Base-by-base conservation (phyloP, 2,797 vertebrate genomes). In the Coreius guichenoti region DNA sequence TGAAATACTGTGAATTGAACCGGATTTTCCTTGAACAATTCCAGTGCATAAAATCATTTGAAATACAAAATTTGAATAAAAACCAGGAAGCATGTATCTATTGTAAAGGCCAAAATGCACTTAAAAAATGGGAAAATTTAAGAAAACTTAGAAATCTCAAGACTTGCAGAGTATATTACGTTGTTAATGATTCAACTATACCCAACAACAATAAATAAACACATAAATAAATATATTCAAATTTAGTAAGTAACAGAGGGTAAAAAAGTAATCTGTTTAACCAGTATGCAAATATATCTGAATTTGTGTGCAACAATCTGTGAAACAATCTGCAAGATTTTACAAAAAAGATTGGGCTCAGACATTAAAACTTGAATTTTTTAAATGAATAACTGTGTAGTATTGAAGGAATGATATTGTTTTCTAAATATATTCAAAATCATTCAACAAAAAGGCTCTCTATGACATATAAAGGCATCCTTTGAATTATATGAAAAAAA, bases 141-240 rank as follows among this genome's bases (percentile, higher is more conserved):
- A 29, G 63, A n/a, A 76, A 67, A 14, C 11, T 26, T n/a, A 0
- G 8, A 49, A 63, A 74, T 75, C 29, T 29, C 61, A 16, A 3
- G 9, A 31, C 75, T 36, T 65, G 11, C 45, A 49, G 74, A 77
- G 33, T 31, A n/a, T n/a, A 51, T 77, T 26, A 17, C 2, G 23
- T 51, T 49, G n/a, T 54, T 49, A 47, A 8, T 69, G 11, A 56
- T 31, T 72, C 8, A 83, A 68, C 47, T 79, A 17, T 47, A 79
- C 68, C 26, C 14, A 21, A 26, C 51, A 72, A 33, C 39, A 84
- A 77, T 78, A 84, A 84, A 72, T 70, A 61, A 84, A 84, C 29
- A 47, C 17, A 73, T 49, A 65, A 74, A 61, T 78, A 79, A 69
- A 54, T 63, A 83, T 47, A 65, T 75, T 67, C 72, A 54, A 75